Percentiles rank a stretch among this genome's conserved stretches.
Evolutionary conservation across 2,113 vertebrate genomes (phyloP).

Genomic region (Romanogobio albipinnatus): DNA sequence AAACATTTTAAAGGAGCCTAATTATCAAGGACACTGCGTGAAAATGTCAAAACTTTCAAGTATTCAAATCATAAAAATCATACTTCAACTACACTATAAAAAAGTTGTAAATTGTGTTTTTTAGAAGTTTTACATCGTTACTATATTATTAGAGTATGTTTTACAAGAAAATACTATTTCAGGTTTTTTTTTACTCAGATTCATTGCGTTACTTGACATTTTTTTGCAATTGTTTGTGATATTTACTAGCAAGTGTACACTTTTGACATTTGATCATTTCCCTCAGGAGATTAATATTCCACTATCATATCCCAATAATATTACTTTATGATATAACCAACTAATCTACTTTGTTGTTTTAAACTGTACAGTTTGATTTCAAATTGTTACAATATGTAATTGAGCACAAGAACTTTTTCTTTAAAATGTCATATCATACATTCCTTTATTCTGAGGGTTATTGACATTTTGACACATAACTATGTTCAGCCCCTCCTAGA

Average conservation of each 20-base stretch:
- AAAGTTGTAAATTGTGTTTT: no score
- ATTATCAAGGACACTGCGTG: background rate
- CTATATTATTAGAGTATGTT: no score
- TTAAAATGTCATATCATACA: background rate
- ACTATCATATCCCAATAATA: no score
- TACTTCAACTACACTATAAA: background rate
- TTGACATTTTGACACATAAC: slow-evolving; percentile 35
- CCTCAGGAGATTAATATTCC: background rate
- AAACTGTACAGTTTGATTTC: background rate
- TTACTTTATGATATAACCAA: background rate
- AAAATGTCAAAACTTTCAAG: no score
- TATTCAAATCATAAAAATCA: background rate
- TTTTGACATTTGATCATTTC: background rate
- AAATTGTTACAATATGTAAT: background rate
- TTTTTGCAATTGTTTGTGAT: no score
- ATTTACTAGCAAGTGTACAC: no score
- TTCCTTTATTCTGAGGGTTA: background rate
- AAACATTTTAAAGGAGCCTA: background rate
- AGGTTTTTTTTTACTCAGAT: no score
- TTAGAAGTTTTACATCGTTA: no score
- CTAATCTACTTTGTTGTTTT: background rate
- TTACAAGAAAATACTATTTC: no score
- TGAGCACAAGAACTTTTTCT: background rate
- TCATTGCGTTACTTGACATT: no score
- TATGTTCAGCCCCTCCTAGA: slow-evolving; percentile 42